Conservation (phyloP, 2,797 vertebrate genomes). For the Amblyopsis hoosieri region DNA sequence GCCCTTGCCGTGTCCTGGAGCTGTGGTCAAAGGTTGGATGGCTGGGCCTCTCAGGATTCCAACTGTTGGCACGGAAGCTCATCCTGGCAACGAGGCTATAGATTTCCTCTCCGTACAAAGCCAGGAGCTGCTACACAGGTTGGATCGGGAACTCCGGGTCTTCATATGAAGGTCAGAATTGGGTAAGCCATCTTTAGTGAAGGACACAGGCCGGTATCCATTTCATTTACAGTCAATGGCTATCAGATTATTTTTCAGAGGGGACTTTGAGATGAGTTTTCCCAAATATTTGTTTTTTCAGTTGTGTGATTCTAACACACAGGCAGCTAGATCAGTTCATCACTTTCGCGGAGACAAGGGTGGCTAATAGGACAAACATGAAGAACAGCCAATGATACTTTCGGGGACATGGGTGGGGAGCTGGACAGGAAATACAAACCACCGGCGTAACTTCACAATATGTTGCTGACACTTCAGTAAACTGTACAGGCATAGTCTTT, state of each 20-base stretch:
- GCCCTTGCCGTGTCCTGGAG: background rate
- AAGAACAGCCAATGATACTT: conserved; percentile 38
- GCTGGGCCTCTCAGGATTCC: conserved; percentile 15
- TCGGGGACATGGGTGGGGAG: conserved; percentile 13
- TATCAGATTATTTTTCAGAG: conserved; percentile 6
- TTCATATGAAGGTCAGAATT: background rate
- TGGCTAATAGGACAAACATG: conserved; percentile 22
- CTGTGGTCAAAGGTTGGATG: conserved; percentile 6
- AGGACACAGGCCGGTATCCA: conserved; percentile 24
- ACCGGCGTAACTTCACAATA: conserved; percentile 60
- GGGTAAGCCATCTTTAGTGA: conserved; percentile 26
- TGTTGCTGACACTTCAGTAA: conserved; percentile 28
- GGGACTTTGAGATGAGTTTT: conserved; percentile 9
- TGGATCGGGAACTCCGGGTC: conserved; percentile 25
- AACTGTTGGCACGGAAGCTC: conserved; percentile 22
- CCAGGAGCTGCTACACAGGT: conserved; percentile 1
- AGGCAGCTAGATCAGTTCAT: conserved; percentile 51
- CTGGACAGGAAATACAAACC: conserved; percentile 78
- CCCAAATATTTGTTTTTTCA: conserved; percentile 17
- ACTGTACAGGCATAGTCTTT: conserved; percentile 55
- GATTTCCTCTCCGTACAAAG: conserved; percentile 15
- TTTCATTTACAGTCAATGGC: conserved; percentile 56
- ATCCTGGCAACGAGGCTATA: conserved; percentile 28
- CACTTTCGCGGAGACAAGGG: conserved; percentile 19
- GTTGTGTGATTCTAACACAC: conserved; percentile 1